Conservation (phyloP, 2,113 vertebrate genomes). For the Orientallactaga bullata region DNA sequence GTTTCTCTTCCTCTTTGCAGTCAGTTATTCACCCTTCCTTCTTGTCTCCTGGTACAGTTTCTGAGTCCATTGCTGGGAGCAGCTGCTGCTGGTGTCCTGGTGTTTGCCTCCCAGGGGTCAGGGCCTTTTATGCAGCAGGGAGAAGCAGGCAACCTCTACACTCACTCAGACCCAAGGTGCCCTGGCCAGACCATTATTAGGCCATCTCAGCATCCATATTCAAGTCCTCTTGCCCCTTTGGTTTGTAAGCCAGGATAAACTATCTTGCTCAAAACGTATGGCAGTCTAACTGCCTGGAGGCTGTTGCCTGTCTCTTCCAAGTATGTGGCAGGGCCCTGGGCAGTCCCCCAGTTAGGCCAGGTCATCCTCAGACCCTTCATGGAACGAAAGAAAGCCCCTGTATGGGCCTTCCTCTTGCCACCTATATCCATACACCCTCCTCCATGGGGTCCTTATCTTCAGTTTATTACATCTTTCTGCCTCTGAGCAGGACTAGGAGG, state of each 20-base stretch:
- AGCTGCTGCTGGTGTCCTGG: no score
- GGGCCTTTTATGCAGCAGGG: background rate
- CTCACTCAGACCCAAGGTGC: background rate
- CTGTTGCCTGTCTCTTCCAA: background rate
- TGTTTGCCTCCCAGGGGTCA: background rate
- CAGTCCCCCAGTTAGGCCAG: background rate
- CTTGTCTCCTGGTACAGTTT: background rate
- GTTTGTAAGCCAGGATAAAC: background rate
- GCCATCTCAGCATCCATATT: background rate
- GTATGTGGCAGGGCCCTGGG: background rate
- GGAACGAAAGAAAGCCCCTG: background rate
- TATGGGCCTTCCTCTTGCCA: background rate
- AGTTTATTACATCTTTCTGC: background rate
- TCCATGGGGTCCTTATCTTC: background rate
- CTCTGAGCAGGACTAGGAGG: background rate
- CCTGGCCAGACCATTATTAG: background rate
- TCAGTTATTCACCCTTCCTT: background rate
- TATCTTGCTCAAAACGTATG: background rate
- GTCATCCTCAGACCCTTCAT: background rate
- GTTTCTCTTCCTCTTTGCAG: background rate
- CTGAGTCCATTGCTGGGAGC: background rate
- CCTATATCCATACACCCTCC: background rate
- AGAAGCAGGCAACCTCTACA: background rate
- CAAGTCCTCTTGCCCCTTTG: fast-evolving
- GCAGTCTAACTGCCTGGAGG: no score